These are phyloP conservation scores for Mugil cephalus DNA, from an alignment of 2,113 vertebrate genomes.

Conservation along the genomic window DNA sequence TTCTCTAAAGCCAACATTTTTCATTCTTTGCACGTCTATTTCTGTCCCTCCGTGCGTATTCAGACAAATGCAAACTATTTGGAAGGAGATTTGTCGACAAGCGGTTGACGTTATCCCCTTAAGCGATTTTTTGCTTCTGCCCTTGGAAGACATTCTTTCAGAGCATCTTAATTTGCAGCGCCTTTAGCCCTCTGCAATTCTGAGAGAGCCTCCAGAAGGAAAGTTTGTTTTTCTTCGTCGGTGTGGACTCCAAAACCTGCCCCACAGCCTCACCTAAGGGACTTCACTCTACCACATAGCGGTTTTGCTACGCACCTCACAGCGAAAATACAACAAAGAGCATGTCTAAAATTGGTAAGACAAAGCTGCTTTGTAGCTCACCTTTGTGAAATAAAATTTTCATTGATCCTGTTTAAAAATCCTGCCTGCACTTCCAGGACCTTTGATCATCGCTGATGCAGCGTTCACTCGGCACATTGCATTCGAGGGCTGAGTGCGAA, in stretches of 20 bases:
- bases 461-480: conserved; percentile 9
- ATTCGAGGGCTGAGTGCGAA: conserved; percentile 50
- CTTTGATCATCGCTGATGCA: conserved; percentile 58
- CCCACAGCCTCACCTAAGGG: conserved; percentile 16
- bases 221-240: not conserved
- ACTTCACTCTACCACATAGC: conserved; percentile 27
- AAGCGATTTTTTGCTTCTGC: not conserved
- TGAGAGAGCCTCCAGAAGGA: not conserved
- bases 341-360: conserved; percentile 23
- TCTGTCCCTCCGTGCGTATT: no score
- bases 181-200: conserved; percentile 10
- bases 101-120: no score
- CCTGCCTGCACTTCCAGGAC: conserved; percentile 21
- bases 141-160: no score
- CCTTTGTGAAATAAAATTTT: conserved; percentile 38
- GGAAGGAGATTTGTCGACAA: no score
- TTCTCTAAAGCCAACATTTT: no score
- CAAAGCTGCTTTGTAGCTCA: conserved; percentile 33
- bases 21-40: no score
- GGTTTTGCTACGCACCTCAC: conserved; percentile 29
- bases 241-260: not conserved
- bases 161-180: not conserved
- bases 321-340: conserved; percentile 25
- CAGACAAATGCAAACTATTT: no score
- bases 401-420: conserved; percentile 37